Evolutionary conservation across 2,888 invertebrate genomes (phyloP).

Genomic region (Amphipyra berbera): DNA sequence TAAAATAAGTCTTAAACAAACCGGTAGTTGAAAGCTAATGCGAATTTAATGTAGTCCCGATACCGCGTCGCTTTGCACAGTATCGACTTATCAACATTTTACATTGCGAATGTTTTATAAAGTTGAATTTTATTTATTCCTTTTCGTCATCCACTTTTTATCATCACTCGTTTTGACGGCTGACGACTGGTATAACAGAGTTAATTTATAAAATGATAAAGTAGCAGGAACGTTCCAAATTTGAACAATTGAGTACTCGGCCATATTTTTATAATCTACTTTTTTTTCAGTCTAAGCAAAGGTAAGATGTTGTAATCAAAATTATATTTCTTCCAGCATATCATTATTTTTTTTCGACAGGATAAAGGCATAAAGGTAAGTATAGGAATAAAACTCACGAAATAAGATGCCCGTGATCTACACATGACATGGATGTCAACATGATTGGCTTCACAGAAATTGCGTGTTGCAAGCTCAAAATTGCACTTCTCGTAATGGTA

Average conservation of each 20-base stretch:
- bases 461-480: conserved; percentile 68
- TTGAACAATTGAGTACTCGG: conserved; percentile 11
- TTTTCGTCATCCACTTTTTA: conserved; percentile 55
- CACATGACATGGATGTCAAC: conserved; percentile 61
- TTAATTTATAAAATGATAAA: conserved; percentile 55
- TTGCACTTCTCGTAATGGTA: conserved; percentile 59
- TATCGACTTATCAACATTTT: conserved; percentile 67
- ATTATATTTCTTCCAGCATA: background rate
- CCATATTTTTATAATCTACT: conserved; percentile 21
- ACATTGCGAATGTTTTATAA: conserved; percentile 68
- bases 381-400: conserved; percentile 16
- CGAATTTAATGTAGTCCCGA: conserved; percentile 80
- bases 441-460: conserved; percentile 68
- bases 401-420: conserved; percentile 29
- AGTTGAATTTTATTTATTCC: conserved; percentile 58
- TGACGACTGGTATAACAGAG: conserved; percentile 53
- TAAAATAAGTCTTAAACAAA: conserved; percentile 71
- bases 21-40: conserved; percentile 80
- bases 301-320: conserved; percentile 20
- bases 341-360: conserved; percentile 14
- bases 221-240: conserved; percentile 18
- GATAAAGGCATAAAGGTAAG: conserved; percentile 15
- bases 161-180: conserved; percentile 58
- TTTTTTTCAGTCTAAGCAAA: conserved; percentile 30
- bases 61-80: conserved; percentile 73